A percentile compares a stretch with the other conserved stretches of the same genome.
Conservation (phyloP, 2,797 vertebrate genomes). For the Peromyscus attwateri region DNA sequence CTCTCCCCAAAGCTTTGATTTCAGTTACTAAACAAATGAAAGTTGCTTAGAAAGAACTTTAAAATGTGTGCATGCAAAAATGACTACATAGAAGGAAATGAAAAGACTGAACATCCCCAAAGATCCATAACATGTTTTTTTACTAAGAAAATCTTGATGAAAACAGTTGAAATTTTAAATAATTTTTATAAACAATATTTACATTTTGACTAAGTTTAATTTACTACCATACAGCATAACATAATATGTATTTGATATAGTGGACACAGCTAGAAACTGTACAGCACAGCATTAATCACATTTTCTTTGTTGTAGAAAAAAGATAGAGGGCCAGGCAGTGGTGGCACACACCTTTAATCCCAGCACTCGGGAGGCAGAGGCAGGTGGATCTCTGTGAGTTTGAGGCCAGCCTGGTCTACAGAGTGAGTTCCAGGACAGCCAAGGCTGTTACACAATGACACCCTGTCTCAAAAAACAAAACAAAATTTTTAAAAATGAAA, state of each 20-base stretch:
- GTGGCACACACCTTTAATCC: neutral
- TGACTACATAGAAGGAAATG: neutral
- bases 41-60: neutral
- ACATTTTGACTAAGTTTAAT: neutral
- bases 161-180: constrained; percentile 28
- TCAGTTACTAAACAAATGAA: neutral
- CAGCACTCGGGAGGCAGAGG: neutral
- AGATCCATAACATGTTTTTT: neutral
- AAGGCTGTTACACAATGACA: neutral
- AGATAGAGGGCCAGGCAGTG: neutral
- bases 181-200: neutral
- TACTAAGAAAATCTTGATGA: neutral
- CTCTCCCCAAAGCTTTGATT: neutral
- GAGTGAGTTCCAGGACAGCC: neutral
- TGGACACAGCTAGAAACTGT: neutral
- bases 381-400: too few relatives aligned
- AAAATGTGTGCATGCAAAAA: neutral
- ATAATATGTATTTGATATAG: neutral
- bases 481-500: neutral
- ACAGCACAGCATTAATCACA: neutral
- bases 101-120: neutral
- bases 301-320: constrained; percentile 28
- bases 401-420: neutral
- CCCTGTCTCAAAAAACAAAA: neutral
- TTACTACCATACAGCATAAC: neutral